These are phyloP conservation scores for Sturnira hondurensis DNA, from an alignment of 2,113 vertebrate genomes.

Conservation along the genomic window DNA sequence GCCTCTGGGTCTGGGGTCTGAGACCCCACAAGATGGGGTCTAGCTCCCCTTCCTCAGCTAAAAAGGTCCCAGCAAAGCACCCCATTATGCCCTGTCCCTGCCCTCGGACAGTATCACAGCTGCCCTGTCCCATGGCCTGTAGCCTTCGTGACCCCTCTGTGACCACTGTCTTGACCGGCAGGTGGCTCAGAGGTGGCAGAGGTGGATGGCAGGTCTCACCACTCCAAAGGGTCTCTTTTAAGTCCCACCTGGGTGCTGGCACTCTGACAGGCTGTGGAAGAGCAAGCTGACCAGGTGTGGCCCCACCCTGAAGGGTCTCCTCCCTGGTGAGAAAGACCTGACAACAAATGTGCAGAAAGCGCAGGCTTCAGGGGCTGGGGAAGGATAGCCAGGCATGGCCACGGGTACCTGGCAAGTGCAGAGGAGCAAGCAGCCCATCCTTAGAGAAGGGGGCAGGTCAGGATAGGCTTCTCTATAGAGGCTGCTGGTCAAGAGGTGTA, in stretches of 20 bases:
- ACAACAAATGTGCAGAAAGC: background rate
- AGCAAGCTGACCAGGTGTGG: background rate
- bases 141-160: background rate
- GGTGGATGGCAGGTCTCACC: background rate
- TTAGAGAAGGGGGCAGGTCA: background rate
- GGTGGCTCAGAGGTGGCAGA: background rate
- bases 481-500: background rate
- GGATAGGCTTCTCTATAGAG: background rate
- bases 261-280: background rate
- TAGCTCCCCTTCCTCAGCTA: background rate
- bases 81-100: background rate
- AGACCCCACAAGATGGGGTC: background rate
- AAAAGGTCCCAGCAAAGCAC: background rate
- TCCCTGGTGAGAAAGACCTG: too few relatives aligned
- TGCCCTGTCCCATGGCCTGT: too few relatives aligned
- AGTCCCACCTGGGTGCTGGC: fast-evolving
- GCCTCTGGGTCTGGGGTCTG: background rate
- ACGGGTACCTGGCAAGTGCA: fast-evolving
- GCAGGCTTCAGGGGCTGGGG: fast-evolving
- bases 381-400: background rate
- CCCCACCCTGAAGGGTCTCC: background rate
- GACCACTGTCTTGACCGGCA: fast-evolving
- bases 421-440: background rate
- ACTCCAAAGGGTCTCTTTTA: background rate
- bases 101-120: background rate